Percentiles rank a stretch among this genome's conserved stretches.
Evolutionary conservation across 2,888 invertebrate species (phyloP).

Genomic region (Acleris holmiana): DNA sequence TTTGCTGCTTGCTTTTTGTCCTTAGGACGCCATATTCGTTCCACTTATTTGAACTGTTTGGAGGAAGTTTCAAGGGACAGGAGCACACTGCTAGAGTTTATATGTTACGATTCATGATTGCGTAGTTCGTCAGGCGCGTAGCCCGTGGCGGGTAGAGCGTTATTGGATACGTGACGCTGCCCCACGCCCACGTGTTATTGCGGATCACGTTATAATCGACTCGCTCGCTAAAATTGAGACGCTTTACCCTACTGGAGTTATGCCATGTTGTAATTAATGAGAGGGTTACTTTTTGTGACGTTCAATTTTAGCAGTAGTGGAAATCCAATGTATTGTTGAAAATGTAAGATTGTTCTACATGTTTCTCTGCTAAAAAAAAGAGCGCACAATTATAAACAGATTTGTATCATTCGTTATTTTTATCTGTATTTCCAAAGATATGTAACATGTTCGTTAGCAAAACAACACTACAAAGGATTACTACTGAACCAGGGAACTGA

Average conservation of each 20-base stretch:
- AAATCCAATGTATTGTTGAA: not conserved
- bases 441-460: too few species aligned
- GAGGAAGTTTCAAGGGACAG: too few species aligned
- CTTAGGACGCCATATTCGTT: too few species aligned
- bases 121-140: not conserved
- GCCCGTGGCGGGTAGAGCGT: slow-evolving; percentile 5
- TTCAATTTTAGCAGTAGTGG: not conserved
- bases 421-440: too few species aligned
- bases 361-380: too few species aligned
- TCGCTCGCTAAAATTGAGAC: slow-evolving; percentile 30
- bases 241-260: slow-evolving; percentile 7
- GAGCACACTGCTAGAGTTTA: not conserved
- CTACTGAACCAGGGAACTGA: too few species aligned
- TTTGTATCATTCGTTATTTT: too few species aligned
- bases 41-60: too few species aligned
- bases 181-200: slow-evolving; percentile 55
- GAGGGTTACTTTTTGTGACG: slow-evolving; percentile 8
- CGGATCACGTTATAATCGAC: slow-evolving; percentile 62
- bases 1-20: too few species aligned
- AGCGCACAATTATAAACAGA: too few species aligned
- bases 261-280: slow-evolving; percentile 30
- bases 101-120: not conserved
- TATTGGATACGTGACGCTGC: slow-evolving; percentile 40
- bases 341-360: too few species aligned
- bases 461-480: too few species aligned